Evolutionary conservation across 2,113 vertebrate genomes (phyloP).

Genomic region (Falcunculus frontatus): DNA sequence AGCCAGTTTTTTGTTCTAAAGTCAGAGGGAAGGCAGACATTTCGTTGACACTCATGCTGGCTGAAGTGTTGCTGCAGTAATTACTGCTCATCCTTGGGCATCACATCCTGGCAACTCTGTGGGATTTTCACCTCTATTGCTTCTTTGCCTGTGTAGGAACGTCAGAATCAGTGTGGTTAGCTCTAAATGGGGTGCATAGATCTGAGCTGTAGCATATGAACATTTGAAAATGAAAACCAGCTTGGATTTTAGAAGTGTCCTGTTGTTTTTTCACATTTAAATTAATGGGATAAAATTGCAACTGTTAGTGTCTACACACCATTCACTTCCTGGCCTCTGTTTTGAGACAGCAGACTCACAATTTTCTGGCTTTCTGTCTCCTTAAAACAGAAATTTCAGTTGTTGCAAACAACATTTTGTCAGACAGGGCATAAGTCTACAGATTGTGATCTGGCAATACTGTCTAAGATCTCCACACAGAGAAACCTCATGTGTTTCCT

Average conservation of each 20-base stretch:
- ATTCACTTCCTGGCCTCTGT: not conserved
- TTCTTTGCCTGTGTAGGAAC: conserved; percentile 47
- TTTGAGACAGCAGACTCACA: not conserved
- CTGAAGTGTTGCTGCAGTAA: conserved; percentile 87
- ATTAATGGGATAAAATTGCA: not conserved
- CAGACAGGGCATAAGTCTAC: not conserved
- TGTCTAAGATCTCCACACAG: not conserved
- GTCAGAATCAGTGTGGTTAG: not conserved
- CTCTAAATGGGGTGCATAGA: not conserved
- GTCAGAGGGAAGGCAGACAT: conserved; percentile 86
- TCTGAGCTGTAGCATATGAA: not conserved
- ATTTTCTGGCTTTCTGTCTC: not conserved
- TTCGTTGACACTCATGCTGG: conserved; percentile 87
- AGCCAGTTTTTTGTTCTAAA: conserved; percentile 95
- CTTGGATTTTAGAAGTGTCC: not conserved
- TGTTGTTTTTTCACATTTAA: not conserved
- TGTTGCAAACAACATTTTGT: not conserved
- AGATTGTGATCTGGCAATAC: not conserved
- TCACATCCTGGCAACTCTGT: conserved; percentile 58
- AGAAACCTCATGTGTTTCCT: not conserved
- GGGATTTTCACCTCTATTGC: conserved; percentile 4
- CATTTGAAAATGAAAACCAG: not conserved
- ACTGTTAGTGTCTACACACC: not conserved
- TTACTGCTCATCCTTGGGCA: conserved; percentile 84
- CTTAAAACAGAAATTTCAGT: not conserved